Conservation (phyloP, 2,113 vertebrate species). For the Psittacus erithacus region DNA sequence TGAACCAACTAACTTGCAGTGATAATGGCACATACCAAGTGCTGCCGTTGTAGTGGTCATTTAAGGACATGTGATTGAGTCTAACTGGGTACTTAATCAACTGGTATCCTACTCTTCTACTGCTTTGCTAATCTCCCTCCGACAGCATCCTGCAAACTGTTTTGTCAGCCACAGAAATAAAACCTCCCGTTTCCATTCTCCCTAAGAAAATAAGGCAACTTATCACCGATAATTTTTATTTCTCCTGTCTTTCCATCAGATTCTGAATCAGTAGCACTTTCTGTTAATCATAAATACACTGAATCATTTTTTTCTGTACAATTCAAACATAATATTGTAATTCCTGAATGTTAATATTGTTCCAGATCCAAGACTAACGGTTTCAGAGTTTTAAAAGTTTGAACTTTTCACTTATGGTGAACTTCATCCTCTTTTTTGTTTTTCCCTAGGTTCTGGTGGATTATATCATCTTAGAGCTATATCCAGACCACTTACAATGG, state of each 20-base stretch:
- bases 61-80: not conserved
- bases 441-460: not conserved
- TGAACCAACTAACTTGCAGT: not conserved
- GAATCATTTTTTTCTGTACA: not conserved
- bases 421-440: not conserved
- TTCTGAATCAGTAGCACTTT: not conserved
- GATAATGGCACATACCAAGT: constrained; percentile 2
- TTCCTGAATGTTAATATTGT: not conserved
- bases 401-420: not conserved
- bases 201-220: not conserved
- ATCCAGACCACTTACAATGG: not conserved
- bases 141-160: not conserved
- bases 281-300: not conserved
- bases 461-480: not conserved
- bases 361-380: not conserved
- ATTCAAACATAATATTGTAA: not conserved
- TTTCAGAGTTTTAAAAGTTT: not conserved
- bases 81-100: not conserved
- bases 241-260: not conserved
- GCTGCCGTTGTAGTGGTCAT: not conserved
- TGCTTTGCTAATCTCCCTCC: not conserved
- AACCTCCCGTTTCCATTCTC: not conserved
- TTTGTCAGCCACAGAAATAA: not conserved
- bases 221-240: not conserved
- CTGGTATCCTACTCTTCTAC: not conserved